Percentiles rank a stretch among this genome's conserved stretches.
These are phyloP conservation scores for Parasteatoda tepidariorum DNA, from an alignment of 1,140 invertebrate species.

Conservation along the genomic window DNA sequence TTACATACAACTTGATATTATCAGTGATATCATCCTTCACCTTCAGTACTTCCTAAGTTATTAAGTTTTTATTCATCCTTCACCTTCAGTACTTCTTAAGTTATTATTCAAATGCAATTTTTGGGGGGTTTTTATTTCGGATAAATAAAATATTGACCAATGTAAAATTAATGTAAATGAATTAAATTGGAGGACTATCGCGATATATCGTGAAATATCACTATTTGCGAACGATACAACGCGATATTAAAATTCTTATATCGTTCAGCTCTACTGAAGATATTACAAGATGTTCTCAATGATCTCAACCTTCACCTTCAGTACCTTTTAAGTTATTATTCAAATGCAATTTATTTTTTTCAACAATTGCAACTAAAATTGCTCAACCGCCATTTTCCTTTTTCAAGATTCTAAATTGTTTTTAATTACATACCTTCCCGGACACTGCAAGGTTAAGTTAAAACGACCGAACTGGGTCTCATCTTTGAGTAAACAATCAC, in stretches of 20 bases:
- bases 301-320: background rate
- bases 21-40: background rate
- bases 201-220: too few species aligned
- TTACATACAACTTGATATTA: background rate
- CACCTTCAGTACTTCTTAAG: background rate
- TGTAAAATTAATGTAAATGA: too few species aligned
- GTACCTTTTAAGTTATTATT: background rate
- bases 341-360: background rate
- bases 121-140: too few species aligned
- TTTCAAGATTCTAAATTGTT: background rate
- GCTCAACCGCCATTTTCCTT: background rate
- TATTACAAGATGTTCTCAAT: background rate
- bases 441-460: constrained; percentile 8
- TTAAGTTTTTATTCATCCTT: too few species aligned
- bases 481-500: background rate
- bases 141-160: too few species aligned
- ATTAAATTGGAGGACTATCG: too few species aligned
- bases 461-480: background rate
- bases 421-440: constrained; percentile 19
- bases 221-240: background rate
- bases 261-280: background rate
- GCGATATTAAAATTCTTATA: background rate
- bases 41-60: background rate
- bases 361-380: too few species aligned
- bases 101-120: background rate